Base-by-base conservation (phyloP, 2,113 vertebrate species). In the Sakesphorus luctuosus region DNA sequence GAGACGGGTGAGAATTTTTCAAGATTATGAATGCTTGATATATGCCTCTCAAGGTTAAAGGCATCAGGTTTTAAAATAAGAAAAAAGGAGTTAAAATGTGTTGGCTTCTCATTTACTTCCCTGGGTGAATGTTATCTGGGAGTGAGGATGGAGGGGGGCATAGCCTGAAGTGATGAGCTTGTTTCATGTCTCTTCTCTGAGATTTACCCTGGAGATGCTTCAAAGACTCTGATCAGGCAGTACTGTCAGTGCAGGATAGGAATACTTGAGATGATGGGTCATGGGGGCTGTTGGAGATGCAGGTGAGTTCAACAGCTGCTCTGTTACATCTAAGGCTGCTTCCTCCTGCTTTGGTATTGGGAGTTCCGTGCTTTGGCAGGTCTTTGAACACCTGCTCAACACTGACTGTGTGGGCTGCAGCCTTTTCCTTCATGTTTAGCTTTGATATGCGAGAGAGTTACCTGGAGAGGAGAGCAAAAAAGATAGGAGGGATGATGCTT, bases 1-100 rank as follows among this genome's bases (percentile, higher is more conserved):
- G 83, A 99, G 99, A 87, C 98, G 99, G 98, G 99, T 99, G 94
- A 99, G 98, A 87, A 86, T 38, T 82, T 52, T 53, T 55, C 29
- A 21, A 31, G 13, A 7, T 62, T 28, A 10, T n/a, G 7, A 19
- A 26, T 53, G 26, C 13, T 83, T 76, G 9, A 5, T 53, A 18
- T 75, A n/a, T 81, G 4, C 23, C 11, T 73, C 79, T 75, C 9
- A 9, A 49, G 17, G 20, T 62, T 71, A 49, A 84, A 72, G 24
- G 10, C 10, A 3, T 87, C 10, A 26, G 17, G 20, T 49, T 91
- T 55, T 80, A 19, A 26, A 90, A 4, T 11, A 44, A 50, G 24
- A 28, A 73, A 28, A 80, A 44, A n/a, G 1, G 6, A 31, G 7
- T 50, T 52, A 36, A 49, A 47, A 2, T 15, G 5, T 7, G 4